phyloP scores from a whole-genome alignment of 2,888 invertebrate genomes.

The Melikaiella ostensackeni region DNA sequence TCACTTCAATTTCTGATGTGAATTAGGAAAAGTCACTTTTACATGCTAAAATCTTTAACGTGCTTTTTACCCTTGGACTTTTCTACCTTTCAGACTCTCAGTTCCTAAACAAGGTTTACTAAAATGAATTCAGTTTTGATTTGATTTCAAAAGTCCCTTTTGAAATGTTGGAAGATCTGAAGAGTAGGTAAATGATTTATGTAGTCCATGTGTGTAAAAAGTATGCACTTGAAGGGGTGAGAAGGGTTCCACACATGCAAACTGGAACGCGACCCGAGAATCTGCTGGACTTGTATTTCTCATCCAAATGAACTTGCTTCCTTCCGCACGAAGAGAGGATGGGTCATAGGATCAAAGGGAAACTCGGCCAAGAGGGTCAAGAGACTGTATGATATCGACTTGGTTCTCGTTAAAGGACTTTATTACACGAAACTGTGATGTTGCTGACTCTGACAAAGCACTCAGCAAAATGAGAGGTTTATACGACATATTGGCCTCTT shows the following conservation, averaged over 20 bases:
- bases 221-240: conserved; percentile 1
- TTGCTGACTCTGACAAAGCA: conserved; percentile 30
- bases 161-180: background rate
- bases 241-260: background rate
- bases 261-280: conserved; percentile 23
- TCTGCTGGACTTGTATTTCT: conserved; percentile 17
- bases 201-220: background rate
- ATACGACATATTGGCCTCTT: background rate
- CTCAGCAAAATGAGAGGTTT: conserved; percentile 9
- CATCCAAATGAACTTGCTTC: conserved; percentile 27
- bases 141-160: background rate
- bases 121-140: too few species aligned
- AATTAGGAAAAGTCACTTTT: too few species aligned
- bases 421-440: conserved; percentile 7
- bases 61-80: too few species aligned
- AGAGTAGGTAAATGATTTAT: background rate
- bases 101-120: too few species aligned
- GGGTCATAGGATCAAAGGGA: conserved; percentile 21
- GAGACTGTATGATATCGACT: conserved; percentile 26
- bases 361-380: conserved; percentile 36
- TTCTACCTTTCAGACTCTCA: too few species aligned
- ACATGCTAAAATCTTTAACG: too few species aligned
- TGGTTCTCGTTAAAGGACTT: conserved; percentile 34
- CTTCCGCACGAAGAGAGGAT: conserved; percentile 3
- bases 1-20: too few species aligned